A percentile compares a stretch with the other conserved stretches of the same genome.
phyloP scores from a whole-genome alignment of 92 coral and sea anemone genomes.

The Porites cylindrica region DNA sequence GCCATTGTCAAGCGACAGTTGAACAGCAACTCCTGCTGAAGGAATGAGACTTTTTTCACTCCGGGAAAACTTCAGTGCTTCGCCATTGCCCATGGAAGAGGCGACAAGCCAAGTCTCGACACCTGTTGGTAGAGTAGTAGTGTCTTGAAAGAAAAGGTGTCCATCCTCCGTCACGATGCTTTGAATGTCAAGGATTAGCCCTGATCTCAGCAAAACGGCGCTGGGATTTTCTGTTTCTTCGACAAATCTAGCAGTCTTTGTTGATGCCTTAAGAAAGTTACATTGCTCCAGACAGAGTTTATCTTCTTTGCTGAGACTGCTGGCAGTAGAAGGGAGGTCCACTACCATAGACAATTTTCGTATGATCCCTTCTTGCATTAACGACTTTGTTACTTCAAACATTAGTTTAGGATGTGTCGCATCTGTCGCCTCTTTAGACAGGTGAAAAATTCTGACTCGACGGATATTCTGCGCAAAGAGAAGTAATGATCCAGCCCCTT shows the following conservation, averaged over 20 bases:
- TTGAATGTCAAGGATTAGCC: slow-evolving; percentile 35
- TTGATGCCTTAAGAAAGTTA: slow-evolving; percentile 70
- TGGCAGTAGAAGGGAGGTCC: slow-evolving; percentile 60
- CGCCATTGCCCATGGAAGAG: slow-evolving; percentile 77
- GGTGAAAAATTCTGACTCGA: slow-evolving; percentile 69
- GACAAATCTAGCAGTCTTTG: slow-evolving; percentile 29
- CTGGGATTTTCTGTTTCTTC: neutral
- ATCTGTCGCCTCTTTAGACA: slow-evolving; percentile 41
- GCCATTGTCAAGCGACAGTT: slow-evolving; percentile 7
- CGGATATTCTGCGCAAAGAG: slow-evolving; percentile 86
- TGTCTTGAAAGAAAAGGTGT: too few relatives aligned
- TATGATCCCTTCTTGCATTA: slow-evolving; percentile 14
- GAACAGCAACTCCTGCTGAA: slow-evolving; percentile 88
- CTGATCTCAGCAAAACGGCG: slow-evolving; percentile 47
- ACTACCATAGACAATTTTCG: too few relatives aligned
- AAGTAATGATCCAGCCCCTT: slow-evolving; percentile 78
- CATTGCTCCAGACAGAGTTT: slow-evolving; percentile 63
- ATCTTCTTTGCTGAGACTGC: slow-evolving; percentile 50
- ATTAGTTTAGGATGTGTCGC: slow-evolving; percentile 52
- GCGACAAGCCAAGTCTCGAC: slow-evolving; percentile 75
- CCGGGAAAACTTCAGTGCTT: slow-evolving; percentile 54
- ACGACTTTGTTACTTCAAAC: slow-evolving; percentile 74
- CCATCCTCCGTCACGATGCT: slow-evolving; percentile 28
- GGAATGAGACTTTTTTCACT: slow-evolving; percentile 71
- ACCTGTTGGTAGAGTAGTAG: too few relatives aligned